Conservation (phyloP, 2,797 vertebrate genomes). For the Acipenser oxyrinchus region DNA sequence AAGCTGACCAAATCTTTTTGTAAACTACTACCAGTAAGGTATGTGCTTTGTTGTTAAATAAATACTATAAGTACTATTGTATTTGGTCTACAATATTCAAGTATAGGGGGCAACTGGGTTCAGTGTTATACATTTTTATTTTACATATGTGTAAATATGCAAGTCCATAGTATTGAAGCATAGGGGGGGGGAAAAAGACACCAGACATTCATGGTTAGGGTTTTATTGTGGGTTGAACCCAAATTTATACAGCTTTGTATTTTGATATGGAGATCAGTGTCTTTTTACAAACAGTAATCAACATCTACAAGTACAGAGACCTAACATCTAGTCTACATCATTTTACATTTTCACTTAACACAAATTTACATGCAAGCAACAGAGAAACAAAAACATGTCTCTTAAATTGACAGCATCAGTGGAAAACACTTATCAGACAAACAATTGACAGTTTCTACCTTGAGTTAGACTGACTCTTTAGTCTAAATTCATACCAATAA, state of each 20-base stretch:
- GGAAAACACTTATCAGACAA: conserved; percentile 69
- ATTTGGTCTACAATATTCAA: too few relatives aligned
- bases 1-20: too few relatives aligned
- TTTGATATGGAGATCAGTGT: conserved; percentile 56
- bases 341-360: conserved; percentile 67
- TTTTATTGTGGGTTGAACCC: conserved; percentile 77
- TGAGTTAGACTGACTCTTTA: conserved; percentile 59
- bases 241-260: conserved; percentile 73
- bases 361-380: conserved; percentile 42
- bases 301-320: conserved; percentile 68
- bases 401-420: conserved; percentile 55
- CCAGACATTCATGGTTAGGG: conserved; percentile 51
- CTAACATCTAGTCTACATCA: conserved; percentile 64
- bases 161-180: conserved; percentile 23
- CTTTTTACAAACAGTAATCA: conserved; percentile 73
- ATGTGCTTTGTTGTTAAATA: too few relatives aligned
- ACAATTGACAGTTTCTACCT: conserved; percentile 65
- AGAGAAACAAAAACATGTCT: conserved; percentile 46
- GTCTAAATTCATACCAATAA: conserved; percentile 60
- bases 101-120: too few relatives aligned
- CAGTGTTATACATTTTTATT: too few relatives aligned
- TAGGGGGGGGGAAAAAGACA: conserved; percentile 20
- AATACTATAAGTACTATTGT: too few relatives aligned
- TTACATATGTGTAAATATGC: conserved; percentile 29
- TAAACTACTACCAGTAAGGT: too few relatives aligned